These are phyloP conservation scores for Gnatocerus cornutus DNA, from an alignment of 2,888 invertebrate species.

Conservation along the genomic window DNA sequence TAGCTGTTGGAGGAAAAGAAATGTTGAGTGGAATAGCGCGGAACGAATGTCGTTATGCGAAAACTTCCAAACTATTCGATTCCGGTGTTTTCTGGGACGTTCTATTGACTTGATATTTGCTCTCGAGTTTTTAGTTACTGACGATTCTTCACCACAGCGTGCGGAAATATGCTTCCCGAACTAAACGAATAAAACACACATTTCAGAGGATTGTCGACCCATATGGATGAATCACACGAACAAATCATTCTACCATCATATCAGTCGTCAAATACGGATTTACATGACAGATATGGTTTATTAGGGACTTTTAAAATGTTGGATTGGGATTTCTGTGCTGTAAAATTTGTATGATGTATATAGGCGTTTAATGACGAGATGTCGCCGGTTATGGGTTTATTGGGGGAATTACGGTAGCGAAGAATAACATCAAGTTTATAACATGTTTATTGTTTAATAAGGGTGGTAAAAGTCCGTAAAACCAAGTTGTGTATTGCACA, in stretches of 20 bases:
- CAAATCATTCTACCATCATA: conserved; percentile 27
- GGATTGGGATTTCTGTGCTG: background rate
- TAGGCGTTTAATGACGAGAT: too few species aligned
- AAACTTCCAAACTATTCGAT: conserved; percentile 62
- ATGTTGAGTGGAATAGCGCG: conserved; percentile 52
- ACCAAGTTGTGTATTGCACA: too few species aligned
- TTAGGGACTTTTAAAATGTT: conserved; percentile 14
- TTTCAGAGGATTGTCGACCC: background rate
- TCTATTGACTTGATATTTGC: conserved; percentile 56
- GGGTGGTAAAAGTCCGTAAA: too few species aligned
- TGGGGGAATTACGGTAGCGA: too few species aligned
- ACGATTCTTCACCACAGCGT: conserved; percentile 34
- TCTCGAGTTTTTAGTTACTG: conserved; percentile 55
- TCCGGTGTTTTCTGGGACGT: conserved; percentile 56
- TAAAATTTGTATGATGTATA: too few species aligned
- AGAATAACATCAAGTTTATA: too few species aligned
- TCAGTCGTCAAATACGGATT: conserved; percentile 16
- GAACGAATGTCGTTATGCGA: conserved; percentile 61
- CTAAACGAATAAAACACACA: conserved; percentile 35
- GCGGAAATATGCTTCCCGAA: conserved; percentile 41
- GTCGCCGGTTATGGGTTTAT: too few species aligned
- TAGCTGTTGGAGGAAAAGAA: conserved; percentile 51
- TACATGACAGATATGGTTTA: conserved; percentile 21
- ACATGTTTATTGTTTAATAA: too few species aligned
- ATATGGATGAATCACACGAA: conserved; percentile 15